Evolutionary conservation across 2,888 invertebrate genomes (phyloP), one percentile per base, ranked within the genome.

Genomic region (Xylocampa areola): DNA sequence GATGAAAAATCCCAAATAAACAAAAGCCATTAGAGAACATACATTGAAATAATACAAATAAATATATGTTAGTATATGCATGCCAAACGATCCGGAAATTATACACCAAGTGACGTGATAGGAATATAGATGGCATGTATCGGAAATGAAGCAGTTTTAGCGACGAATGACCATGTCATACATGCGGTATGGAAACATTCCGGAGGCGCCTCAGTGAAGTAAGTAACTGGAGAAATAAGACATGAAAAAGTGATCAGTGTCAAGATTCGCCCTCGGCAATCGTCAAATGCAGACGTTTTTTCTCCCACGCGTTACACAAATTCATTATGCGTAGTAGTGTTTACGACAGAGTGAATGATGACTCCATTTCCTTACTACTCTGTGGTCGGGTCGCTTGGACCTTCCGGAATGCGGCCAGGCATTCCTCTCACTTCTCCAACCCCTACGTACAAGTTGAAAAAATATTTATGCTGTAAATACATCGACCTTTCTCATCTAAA

Each of bases 71-170:
- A 51, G 58, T 58, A 33, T 41, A 50, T 64, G 48, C 44, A 39
- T 25, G 21, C 17, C 7, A 32, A 69, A 41, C 53, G 14, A 23
- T 43, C 44, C 48, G 68, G 72, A 68, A 66, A 68, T 60, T 41
- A 61, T 68, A 45, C 61, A 45, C 67, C 72, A 66, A 33, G 45
- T 48, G 55, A 50, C 41, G 51, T 58, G 32, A 49, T 45, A 50
- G 29, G 44, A 66, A 73, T 55, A 54, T 50, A 36, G 49, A 37
- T 52, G 49, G 52, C 40, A 41, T 33, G 35, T 62, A 52, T 69
- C 62, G 61, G 62, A 66, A 62, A 62, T 55, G 55, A 66, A 51
- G 47, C 41, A 37, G 35, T 41, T 41, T 72, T 60, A 23, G 33
- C 36, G 59, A 48, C 27, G 41, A 53, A 70, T n/a, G 41, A 49